Evolutionary conservation across 2,888 invertebrate species (phyloP).

Genomic region (Bhutanitis thaidina): DNA sequence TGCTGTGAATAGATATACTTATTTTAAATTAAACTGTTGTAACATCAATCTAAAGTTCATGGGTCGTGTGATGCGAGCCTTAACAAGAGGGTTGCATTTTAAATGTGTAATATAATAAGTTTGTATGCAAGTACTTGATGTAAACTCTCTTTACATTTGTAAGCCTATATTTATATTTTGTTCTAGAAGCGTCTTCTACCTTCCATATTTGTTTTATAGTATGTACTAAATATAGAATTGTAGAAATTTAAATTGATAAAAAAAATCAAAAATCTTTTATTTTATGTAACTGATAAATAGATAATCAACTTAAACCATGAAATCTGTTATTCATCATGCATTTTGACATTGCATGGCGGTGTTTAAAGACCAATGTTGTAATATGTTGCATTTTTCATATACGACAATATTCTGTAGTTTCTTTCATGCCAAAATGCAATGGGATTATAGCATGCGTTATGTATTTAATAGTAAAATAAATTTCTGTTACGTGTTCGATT

Average conservation of each 20-base stretch:
- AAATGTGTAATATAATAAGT: conserved; percentile 71
- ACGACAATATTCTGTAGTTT: conserved; percentile 23
- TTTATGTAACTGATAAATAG: conserved; percentile 63
- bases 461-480: conserved; percentile 66
- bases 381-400: conserved; percentile 10
- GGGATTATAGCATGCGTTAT: conserved; percentile 48
- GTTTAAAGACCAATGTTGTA: conserved; percentile 20
- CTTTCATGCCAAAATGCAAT: conserved; percentile 48
- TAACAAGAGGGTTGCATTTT: conserved; percentile 70
- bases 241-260: conserved; percentile 60
- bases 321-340: conserved; percentile 56
- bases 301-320: conserved; percentile 65
- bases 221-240: conserved; percentile 62
- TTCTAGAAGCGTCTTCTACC: conserved; percentile 65
- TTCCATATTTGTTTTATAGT: conserved; percentile 76
- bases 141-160: conserved; percentile 76
- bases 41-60: conserved; percentile 64
- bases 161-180: conserved; percentile 76
- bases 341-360: conserved; percentile 53
- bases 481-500: conserved; percentile 74
- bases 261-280: conserved; percentile 57
- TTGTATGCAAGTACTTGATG: conserved; percentile 71
- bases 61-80: conserved; percentile 59
- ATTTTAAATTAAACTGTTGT: conserved; percentile 72
- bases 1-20: conserved; percentile 79